These are phyloP conservation scores for Eubucco bourcierii DNA, from an alignment of 2,113 vertebrate genomes.

Conservation along the genomic window DNA sequence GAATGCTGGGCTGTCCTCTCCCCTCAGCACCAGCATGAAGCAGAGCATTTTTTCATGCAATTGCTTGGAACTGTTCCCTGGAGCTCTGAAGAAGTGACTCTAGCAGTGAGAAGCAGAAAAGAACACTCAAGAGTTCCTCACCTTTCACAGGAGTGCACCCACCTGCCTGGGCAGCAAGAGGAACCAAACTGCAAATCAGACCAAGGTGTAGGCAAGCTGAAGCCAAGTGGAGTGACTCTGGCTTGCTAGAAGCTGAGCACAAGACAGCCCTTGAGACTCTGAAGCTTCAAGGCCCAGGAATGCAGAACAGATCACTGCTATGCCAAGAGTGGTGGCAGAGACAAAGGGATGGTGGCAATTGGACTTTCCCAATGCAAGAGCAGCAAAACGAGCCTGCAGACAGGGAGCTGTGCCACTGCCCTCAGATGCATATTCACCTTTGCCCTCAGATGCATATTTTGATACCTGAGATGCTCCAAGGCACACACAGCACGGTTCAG, in stretches of 20 bases:
- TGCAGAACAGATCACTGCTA: not conserved
- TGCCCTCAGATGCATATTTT: not conserved
- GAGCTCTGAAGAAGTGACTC: not conserved
- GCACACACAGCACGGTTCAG: not conserved
- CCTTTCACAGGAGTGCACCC: not conserved
- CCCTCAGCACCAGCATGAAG: not conserved
- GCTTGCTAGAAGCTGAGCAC: not conserved
- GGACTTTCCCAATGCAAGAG: not conserved
- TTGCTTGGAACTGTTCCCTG: not conserved
- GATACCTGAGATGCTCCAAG: not conserved
- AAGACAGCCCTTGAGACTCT: not conserved
- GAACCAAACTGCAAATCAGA: not conserved
- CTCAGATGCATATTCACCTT: not conserved
- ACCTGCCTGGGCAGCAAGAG: not conserved
- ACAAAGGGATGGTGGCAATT: not conserved
- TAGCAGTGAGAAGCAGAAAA: not conserved
- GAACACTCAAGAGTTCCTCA: not conserved
- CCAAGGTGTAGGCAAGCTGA: not conserved
- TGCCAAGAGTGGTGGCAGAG: not conserved
- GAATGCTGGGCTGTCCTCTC: not conserved
- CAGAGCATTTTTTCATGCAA: not conserved
- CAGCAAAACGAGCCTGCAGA: not conserved
- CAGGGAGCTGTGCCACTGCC: not conserved
- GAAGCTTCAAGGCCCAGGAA: not conserved
- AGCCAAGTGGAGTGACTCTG: not conserved